Evolutionary conservation across 2,797 vertebrate species (phyloP).

Genomic region (Alcedo atthis): DNA sequence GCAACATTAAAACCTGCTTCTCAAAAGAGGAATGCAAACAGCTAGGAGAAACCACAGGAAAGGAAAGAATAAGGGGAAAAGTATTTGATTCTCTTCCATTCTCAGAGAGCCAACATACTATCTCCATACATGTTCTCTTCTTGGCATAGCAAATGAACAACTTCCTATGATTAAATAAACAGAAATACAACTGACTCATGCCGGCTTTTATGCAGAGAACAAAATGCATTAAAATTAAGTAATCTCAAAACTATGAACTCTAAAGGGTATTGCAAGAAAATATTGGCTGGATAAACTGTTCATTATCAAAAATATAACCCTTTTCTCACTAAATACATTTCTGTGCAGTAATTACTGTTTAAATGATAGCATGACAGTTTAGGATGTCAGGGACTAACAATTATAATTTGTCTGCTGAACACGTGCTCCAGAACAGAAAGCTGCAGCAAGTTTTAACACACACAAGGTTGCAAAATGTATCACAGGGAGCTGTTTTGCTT

Average conservation of each 20-base stretch:
- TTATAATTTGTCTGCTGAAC: constrained; percentile 21
- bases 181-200: constrained; percentile 36
- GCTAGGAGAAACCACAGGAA: constrained; percentile 30
- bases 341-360: constrained; percentile 13
- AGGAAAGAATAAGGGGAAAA: constrained; percentile 26
- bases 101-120: constrained; percentile 20
- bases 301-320: neutral
- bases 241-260: neutral
- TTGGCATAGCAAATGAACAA: constrained; percentile 16
- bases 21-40: constrained; percentile 5
- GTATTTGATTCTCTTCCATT: constrained; percentile 25
- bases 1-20: constrained; percentile 26
- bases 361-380: neutral
- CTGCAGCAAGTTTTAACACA: constrained; percentile 49
- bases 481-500: constrained; percentile 6
- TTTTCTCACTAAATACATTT: neutral
- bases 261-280: neutral
- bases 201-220: neutral
- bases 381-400: constrained; percentile 36
- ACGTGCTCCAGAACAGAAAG: constrained; percentile 54
- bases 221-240: constrained; percentile 1
- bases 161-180: constrained; percentile 47
- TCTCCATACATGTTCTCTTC: constrained; percentile 37
- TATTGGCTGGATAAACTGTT: neutral
- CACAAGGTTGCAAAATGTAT: neutral